Evolutionary conservation across 2,888 invertebrate species (phyloP), one percentile per base, ranked within the genome.

Genomic region (Zootermopsis nevadensis): DNA sequence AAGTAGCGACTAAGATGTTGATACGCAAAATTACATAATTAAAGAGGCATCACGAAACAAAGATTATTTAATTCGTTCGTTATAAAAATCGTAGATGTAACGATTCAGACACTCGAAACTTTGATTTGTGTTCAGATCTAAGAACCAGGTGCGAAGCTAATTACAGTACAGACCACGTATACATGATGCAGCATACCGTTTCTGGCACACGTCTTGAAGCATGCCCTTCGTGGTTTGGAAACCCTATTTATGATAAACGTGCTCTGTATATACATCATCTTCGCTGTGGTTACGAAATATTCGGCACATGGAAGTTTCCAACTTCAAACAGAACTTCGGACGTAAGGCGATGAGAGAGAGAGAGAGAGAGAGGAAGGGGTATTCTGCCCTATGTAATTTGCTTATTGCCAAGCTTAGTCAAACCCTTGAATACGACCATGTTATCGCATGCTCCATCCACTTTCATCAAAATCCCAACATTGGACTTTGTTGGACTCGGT

Each of bases 371-470:
- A 8, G 8, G 27, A 69, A 10, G 31, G 69, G 74, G 1, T 38
- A 35, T 79, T 35, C 79, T 74, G 38, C 38, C 74, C 33, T 74
- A 53, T 38, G 79, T 79, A 79, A 79, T 79, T 79, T 79, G 66
- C 79, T 79, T 79, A 79, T 79, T 79, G 66, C 79, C 79, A 79
- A 79, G 79, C 66, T n/a, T n/a, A n/a, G n/a, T 79, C 33, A 74
- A 42, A 19, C 22, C 33, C 60, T n/a, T 74, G 74, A 74, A 74
- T 74, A 74, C 42, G 60, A 8, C 60, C 27, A 24, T n/a, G 42
- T 38, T 74, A 74, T 35, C 38, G 38, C 24, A 74, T 4, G 38
- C 74, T n/a, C 74, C 74, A 33, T 74, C 74, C 35, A 74, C 35
- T 74, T 74, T 38, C 74, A 74, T 74, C 33, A 74, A 38, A 74